Conservation (phyloP, 2,888 invertebrate species). For the Drosophila nr. perissopoda region DNA sequence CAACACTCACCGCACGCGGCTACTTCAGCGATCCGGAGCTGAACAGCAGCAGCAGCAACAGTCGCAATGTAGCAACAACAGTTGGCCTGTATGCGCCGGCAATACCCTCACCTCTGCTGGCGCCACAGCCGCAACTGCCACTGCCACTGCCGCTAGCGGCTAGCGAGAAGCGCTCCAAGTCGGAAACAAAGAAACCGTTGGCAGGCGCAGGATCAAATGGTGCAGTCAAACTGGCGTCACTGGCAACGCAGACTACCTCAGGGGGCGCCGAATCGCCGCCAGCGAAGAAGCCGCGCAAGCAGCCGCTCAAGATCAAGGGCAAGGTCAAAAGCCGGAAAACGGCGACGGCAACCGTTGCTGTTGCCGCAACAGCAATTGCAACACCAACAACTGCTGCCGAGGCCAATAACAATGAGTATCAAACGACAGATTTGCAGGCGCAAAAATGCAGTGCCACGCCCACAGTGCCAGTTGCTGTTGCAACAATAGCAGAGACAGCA, state of each 20-base stretch:
- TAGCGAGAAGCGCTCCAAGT: constrained; percentile 84
- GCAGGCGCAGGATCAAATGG: constrained; percentile 6
- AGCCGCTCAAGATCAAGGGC: constrained; percentile 16
- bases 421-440: constrained; percentile 55
- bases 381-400: constrained; percentile 35
- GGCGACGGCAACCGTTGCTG: constrained; percentile 4
- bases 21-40: constrained; percentile 84
- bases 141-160: constrained; percentile 15
- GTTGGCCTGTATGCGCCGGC: constrained; percentile 55
- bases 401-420: constrained; percentile 78
- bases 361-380: constrained; percentile 1
- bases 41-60: constrained; percentile 57
- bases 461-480: constrained; percentile 39
- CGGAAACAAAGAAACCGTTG: constrained; percentile 85
- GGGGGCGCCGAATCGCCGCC: constrained; percentile 40
- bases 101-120: constrained; percentile 50
- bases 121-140: constrained; percentile 9
- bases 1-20: constrained; percentile 80
- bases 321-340: constrained; percentile 42
- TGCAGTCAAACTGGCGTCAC: constrained; percentile 22
- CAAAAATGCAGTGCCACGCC: constrained; percentile 55
- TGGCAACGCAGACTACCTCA: constrained; percentile 55
- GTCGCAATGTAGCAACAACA: constrained; percentile 24
- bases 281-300: constrained; percentile 57
- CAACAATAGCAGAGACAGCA: neutral